Conservation (phyloP, 2,113 vertebrate genomes). For the Neolamprologus variostigma region DNA sequence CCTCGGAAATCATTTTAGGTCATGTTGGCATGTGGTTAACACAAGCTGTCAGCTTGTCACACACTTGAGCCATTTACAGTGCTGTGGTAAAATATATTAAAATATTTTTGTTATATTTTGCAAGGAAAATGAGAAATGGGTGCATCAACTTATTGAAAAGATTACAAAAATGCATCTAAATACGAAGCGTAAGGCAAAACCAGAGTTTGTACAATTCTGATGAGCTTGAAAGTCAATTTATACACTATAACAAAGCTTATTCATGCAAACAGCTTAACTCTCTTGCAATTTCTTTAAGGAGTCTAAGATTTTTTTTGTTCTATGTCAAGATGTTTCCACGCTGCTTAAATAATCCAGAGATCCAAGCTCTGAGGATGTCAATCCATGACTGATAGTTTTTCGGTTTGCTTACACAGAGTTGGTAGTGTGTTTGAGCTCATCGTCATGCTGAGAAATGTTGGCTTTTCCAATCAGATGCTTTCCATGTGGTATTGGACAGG, state of each 20-base stretch:
- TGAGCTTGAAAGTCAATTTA: not conserved
- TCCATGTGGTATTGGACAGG: not conserved
- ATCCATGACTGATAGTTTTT: not conserved
- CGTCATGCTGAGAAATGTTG: not conserved
- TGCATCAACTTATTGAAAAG: not conserved
- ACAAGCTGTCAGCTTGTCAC: not conserved
- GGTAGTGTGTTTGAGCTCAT: not conserved
- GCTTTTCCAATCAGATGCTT: not conserved
- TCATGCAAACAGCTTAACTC: not conserved
- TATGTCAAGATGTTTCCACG: not conserved
- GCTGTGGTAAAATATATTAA: not conserved
- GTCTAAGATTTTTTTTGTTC: not conserved
- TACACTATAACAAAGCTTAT: not conserved
- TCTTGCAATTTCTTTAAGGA: not conserved
- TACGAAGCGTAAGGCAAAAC: rapidly evolving
- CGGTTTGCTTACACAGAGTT: not conserved
- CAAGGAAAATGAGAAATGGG: not conserved
- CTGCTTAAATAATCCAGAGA: not conserved
- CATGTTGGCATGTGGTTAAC: not conserved
- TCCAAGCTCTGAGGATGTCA: not conserved
- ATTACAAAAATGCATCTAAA: not conserved
- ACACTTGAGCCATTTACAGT: not conserved
- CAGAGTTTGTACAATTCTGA: not conserved
- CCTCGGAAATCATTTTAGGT: slow-evolving; percentile 10
- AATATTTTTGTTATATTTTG: not conserved